phyloP scores from a whole-genome alignment of 1,140 invertebrate genomes.

The Drosophila suzukii region DNA sequence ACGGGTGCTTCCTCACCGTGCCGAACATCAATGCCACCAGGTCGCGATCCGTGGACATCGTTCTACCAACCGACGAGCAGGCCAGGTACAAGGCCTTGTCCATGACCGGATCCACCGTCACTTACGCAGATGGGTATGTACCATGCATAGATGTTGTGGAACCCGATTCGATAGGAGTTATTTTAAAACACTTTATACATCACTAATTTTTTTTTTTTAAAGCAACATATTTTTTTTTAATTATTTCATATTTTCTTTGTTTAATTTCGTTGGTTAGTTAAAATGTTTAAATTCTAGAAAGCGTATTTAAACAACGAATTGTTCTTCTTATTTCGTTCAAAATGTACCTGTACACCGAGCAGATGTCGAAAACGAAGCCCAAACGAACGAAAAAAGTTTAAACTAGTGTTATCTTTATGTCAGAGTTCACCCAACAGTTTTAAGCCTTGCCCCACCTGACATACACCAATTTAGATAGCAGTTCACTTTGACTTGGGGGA shows the following conservation, averaged over 20 bases:
- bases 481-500: neutral
- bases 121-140: constrained; percentile 75
- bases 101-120: constrained; percentile 82
- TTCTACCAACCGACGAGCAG: constrained; percentile 93
- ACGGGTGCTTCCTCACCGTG: constrained; percentile 87
- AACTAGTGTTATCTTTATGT: neutral
- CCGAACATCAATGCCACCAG: constrained; percentile 89
- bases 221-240: no score
- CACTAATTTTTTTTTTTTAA: no score
- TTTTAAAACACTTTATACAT: no score
- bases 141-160: neutral
- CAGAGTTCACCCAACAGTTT: constrained; percentile 1
- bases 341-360: no score
- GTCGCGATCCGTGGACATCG: constrained; percentile 96
- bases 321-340: no score
- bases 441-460: neutral
- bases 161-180: no score
- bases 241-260: neutral
- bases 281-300: neutral
- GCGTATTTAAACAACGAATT: no score
- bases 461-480: neutral
- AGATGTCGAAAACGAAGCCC: neutral
- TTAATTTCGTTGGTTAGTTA: neutral
- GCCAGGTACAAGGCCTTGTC: constrained; percentile 92
- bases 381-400: neutral